These are phyloP conservation scores for Chinchilla lanigera DNA, from an alignment of 2,113 vertebrate species.

Conservation along the genomic window DNA sequence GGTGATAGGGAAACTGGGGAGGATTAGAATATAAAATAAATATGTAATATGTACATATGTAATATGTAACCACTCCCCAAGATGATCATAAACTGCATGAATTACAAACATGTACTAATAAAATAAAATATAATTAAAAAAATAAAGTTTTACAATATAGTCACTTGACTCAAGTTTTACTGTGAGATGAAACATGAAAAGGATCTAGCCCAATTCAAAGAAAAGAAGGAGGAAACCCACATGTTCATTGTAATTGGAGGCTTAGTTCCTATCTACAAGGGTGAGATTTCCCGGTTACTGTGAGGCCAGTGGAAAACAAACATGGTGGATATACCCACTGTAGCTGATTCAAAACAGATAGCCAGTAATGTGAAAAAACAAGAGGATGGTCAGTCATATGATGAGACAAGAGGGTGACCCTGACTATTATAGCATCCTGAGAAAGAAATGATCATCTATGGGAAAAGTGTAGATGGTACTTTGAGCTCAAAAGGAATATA, in stretches of 20 bases:
- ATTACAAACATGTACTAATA: no score
- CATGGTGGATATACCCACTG: neutral
- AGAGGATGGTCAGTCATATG: neutral
- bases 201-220: neutral
- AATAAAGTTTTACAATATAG: no score
- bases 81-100: no score
- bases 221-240: neutral
- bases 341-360: neutral
- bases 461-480: neutral
- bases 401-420: neutral
- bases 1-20: no score
- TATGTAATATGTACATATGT: no score
- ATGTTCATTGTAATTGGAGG: neutral
- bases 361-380: neutral
- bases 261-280: neutral
- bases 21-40: no score
- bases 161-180: no score
- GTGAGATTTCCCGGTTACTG: neutral
- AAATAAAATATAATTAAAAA: no score
- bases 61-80: no score
- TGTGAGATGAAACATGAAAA: neutral
- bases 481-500: neutral
- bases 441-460: neutral
- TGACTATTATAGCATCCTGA: neutral
- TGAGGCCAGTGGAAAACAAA: neutral